Base-by-base conservation (phyloP, 2,888 invertebrate species). In the Polydrusus pterygomalis region DNA sequence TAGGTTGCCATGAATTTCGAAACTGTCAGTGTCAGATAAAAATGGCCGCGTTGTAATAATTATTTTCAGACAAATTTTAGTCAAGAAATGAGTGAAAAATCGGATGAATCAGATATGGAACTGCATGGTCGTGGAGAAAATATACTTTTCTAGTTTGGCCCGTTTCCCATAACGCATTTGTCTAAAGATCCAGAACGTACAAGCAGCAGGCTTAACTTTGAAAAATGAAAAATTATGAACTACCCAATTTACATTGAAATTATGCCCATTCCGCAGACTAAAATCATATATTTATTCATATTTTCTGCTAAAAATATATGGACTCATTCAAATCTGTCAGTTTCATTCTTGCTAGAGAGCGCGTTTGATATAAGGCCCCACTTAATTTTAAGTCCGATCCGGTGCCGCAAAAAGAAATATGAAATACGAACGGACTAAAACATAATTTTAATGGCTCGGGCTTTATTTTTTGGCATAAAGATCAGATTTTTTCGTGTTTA, bases 261-360 rank as follows among this genome's bases (percentile, higher is more conserved):
- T 17, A 18, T 17, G 2, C 20, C 51, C 20, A 13, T 18, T 20
- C 11, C 13, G 15, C 51, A n/a, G 56, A 56, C 56, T 11, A 34
- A 34, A 56, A 56, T 34, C 56, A 34, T 34, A 34, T 15, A 34
- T 56, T 56, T 13, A 7, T 15, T 49, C n/a, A 30, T 38, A 18
- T 60, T 60, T 60, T 60, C 38, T 10, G 15, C 18, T 17, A 64
- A 34, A 64, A 34, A 47, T 20, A 34, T 15, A 34, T 47, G 17
- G 30, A 34, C 10, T 8, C 64, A 64, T 49, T 64, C 47, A 64
- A 64, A 64, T 64, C 34, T 67, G 67, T 40, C 67, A 54, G 34
- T 67, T 67, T 54, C 40, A 67, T 54, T 54, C 51, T 17, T 54
- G 67, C 67, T 18, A 67, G 54, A 67, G 40, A 38, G 54, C 54